phyloP scores from a whole-genome alignment of 1,140 invertebrate species.

The Gonatopus flavifemur region DNA sequence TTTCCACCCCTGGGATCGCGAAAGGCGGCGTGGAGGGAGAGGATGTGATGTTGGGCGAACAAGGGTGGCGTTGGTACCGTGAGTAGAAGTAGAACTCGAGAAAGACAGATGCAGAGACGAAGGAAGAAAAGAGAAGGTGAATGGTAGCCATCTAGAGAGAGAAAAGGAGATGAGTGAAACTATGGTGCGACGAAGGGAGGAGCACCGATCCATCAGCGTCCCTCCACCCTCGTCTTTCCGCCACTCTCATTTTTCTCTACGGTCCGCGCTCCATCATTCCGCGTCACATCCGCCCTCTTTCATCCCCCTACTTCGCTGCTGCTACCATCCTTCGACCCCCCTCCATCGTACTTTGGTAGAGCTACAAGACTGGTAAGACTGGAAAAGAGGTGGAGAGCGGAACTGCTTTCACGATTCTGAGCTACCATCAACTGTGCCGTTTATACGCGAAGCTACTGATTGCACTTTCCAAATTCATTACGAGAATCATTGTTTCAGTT shows the following conservation, averaged over 20 bases:
- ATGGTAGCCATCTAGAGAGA: background rate
- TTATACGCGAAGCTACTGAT: slow-evolving; percentile 40
- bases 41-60: slow-evolving; percentile 25
- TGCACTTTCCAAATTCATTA: slow-evolving; percentile 57
- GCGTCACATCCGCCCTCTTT: slow-evolving; percentile 60
- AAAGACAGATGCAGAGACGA: slow-evolving; percentile 19
- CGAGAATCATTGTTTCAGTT: slow-evolving; percentile 36
- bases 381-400: too few species aligned
- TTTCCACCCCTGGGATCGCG: slow-evolving; percentile 48
- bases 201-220: slow-evolving; percentile 59
- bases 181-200: slow-evolving; percentile 48
- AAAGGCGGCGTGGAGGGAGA: slow-evolving; percentile 38
- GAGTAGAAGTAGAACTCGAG: slow-evolving; percentile 28
- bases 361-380: too few species aligned
- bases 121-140: slow-evolving; percentile 9
- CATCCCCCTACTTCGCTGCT: slow-evolving; percentile 52
- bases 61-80: slow-evolving; percentile 25
- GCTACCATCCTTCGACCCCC: too few species aligned
- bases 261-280: slow-evolving; percentile 59
- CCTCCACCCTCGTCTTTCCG: slow-evolving; percentile 59
- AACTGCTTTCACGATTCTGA: slow-evolving; percentile 25
- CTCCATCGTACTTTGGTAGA: too few species aligned
- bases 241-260: slow-evolving; percentile 60
- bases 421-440: too few species aligned
- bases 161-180: slow-evolving; percentile 23